These are phyloP conservation scores for Gisinianus flammeolus DNA, from an alignment of 2,888 invertebrate genomes.

Conservation along the genomic window DNA sequence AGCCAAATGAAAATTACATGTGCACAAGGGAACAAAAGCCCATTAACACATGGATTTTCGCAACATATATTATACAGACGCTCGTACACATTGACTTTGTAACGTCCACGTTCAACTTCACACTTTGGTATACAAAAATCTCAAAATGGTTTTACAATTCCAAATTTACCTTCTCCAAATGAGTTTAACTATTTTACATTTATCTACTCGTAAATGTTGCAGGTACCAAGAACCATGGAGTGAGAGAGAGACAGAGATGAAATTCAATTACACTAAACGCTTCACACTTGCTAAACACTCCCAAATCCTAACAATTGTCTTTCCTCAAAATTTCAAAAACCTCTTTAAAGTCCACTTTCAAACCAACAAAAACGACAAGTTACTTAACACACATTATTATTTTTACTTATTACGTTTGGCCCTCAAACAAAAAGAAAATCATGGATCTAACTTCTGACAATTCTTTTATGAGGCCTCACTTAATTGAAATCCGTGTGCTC, in stretches of 20 bases:
- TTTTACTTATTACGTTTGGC: not conserved
- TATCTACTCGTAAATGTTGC: not conserved
- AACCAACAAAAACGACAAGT: not conserved
- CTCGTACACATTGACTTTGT: not conserved
- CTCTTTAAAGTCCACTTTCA: not conserved
- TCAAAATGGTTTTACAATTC: not conserved
- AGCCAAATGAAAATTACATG: not conserved
- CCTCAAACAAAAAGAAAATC: not conserved
- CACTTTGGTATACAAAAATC: no score
- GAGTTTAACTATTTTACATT: not conserved
- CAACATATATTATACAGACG: not conserved
- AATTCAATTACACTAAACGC: not conserved
- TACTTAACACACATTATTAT: not conserved
- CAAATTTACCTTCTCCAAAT: not conserved
- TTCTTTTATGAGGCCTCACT: not conserved
- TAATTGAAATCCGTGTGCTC: not conserved
- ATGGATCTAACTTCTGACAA: not conserved
- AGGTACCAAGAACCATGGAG: not conserved
- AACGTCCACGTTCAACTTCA: not conserved
- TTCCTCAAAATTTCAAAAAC: slow-evolving; percentile 5
- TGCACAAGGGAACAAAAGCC: slow-evolving; percentile 26
- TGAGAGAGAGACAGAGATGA: not conserved
- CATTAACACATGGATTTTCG: slow-evolving; percentile 20
- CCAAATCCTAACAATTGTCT: not conserved
- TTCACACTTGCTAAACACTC: not conserved